Evolutionary conservation across 2,113 vertebrate species (phyloP).

Genomic region (Cryptomyrus ogoouensis): DNA sequence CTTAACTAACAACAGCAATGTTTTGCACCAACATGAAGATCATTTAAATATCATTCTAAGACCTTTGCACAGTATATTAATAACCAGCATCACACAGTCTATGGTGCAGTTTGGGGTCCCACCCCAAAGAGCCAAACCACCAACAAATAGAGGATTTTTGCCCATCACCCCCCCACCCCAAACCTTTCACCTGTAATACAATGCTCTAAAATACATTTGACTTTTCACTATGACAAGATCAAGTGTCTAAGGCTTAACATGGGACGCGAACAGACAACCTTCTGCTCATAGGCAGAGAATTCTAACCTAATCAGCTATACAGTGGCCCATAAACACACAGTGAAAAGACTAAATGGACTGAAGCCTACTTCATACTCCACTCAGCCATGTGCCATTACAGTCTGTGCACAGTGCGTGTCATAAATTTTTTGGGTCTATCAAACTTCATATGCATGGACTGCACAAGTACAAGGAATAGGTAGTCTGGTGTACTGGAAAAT

Average conservation of each 20-base stretch:
- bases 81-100: background rate
- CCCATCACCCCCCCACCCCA: no score
- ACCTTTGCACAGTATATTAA: background rate
- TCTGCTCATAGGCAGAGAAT: no score
- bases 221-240: no score
- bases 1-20: background rate
- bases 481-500: background rate
- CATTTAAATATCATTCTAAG: background rate
- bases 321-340: background rate
- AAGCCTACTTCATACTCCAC: background rate
- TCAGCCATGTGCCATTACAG: background rate
- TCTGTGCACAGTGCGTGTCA: background rate
- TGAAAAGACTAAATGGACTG: background rate
- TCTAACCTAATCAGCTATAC: no score
- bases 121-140: background rate
- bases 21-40: background rate
- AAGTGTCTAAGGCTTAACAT: no score
- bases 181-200: no score
- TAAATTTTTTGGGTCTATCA: background rate
- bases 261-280: no score
- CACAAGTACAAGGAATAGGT: background rate
- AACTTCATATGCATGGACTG: background rate
- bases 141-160: background rate
- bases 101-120: background rate
- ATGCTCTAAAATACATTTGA: no score